Percentiles rank a stretch among this genome's conserved stretches.
These are phyloP conservation scores for Junonia oenone DNA, from an alignment of 2,888 invertebrate genomes.

Conservation along the genomic window DNA sequence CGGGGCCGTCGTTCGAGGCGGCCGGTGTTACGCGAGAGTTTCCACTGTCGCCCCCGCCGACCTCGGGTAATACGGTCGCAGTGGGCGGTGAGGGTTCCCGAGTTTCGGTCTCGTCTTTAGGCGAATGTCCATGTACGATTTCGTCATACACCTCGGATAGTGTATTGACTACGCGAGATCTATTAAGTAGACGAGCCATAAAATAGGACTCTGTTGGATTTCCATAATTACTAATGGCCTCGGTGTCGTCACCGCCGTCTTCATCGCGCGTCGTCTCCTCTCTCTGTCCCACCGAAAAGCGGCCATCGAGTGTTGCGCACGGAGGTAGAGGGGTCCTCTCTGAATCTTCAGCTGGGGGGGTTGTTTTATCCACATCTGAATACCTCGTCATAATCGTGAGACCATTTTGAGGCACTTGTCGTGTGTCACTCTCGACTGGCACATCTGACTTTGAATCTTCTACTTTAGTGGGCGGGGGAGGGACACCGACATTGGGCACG, in stretches of 20 bases:
- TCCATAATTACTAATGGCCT: slow-evolving; percentile 62
- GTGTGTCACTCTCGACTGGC: slow-evolving; percentile 27
- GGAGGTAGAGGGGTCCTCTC: slow-evolving; percentile 50
- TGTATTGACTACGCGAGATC: slow-evolving; percentile 61
- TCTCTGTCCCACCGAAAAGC: slow-evolving; percentile 43
- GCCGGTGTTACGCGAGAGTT: slow-evolving; percentile 30
- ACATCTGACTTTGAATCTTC: slow-evolving; percentile 27
- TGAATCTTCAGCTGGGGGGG: slow-evolving; percentile 36
- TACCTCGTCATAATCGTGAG: slow-evolving; percentile 74
- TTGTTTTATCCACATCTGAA: slow-evolving; percentile 54
- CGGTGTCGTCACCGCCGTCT: slow-evolving; percentile 39
- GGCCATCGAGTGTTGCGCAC: slow-evolving; percentile 53
- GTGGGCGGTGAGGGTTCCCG: slow-evolving; percentile 20
- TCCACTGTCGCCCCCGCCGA: slow-evolving; percentile 22
- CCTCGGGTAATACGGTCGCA: slow-evolving; percentile 24
- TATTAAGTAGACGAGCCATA: slow-evolving; percentile 64
- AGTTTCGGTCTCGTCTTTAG: slow-evolving; percentile 26
- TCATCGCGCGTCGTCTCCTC: slow-evolving; percentile 35
- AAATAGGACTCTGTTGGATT: slow-evolving; percentile 72
- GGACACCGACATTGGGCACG: slow-evolving; percentile 30
- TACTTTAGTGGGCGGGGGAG: slow-evolving; percentile 29
- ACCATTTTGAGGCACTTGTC: slow-evolving; percentile 59
- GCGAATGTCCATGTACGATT: slow-evolving; percentile 37
- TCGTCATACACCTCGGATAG: slow-evolving; percentile 64
- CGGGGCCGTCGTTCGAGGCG: slow-evolving; percentile 26